These are phyloP conservation scores for Hemistola chrysoprasaria DNA, from an alignment of 2,888 invertebrate genomes.

Conservation along the genomic window DNA sequence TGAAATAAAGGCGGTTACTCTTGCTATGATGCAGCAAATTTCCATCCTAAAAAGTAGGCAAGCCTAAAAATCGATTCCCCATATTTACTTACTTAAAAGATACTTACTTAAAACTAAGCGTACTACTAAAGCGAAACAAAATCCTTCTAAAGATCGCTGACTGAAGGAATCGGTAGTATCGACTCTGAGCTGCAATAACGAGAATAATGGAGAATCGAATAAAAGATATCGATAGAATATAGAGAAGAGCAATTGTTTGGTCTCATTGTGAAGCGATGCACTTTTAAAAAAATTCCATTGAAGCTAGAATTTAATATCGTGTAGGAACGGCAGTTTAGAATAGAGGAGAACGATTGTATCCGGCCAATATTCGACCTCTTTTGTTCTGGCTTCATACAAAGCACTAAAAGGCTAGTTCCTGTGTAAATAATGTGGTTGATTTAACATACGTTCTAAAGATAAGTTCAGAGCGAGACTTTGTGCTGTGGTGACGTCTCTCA, in stretches of 20 bases:
- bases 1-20: too few species aligned
- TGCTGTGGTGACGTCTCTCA: too few species aligned
- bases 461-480: too few species aligned
- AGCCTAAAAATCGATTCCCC: background rate
- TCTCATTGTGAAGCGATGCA: slow-evolving; percentile 39
- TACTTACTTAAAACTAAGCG: slow-evolving; percentile 7
- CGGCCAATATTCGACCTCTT: background rate
- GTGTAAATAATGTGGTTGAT: too few species aligned
- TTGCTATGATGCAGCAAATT: too few species aligned
- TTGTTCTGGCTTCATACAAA: background rate
- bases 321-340: slow-evolving; percentile 5
- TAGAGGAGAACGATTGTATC: background rate
- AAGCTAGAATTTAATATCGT: slow-evolving; percentile 33
- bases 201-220: slow-evolving; percentile 36
- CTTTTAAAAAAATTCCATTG: slow-evolving; percentile 27
- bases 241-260: slow-evolving; percentile 31
- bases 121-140: slow-evolving; percentile 3
- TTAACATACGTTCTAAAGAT: too few species aligned
- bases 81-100: too few species aligned
- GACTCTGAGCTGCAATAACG: slow-evolving; percentile 29
- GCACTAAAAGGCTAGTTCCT: too few species aligned
- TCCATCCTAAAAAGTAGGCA: too few species aligned
- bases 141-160: slow-evolving; percentile 27
- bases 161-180: slow-evolving; percentile 33
- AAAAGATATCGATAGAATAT: slow-evolving; percentile 33